Conservation (phyloP, 2,888 invertebrate species). For the Pollenia labialis region DNA sequence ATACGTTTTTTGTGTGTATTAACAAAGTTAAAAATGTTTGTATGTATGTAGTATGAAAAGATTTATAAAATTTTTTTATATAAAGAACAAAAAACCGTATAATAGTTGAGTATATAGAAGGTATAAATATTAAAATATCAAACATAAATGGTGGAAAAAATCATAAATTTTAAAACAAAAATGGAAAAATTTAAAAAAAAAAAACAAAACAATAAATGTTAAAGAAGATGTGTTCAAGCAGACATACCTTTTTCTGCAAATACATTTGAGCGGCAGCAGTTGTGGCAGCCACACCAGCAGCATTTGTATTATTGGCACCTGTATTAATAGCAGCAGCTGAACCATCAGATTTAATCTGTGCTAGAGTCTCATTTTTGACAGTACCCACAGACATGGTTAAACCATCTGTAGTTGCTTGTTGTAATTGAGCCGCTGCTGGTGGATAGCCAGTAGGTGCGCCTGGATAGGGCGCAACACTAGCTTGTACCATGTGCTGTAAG, state of each 20-base stretch:
- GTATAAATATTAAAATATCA: conserved; percentile 40
- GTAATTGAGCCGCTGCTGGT: conserved; percentile 81
- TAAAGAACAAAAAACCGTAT: conserved; percentile 41
- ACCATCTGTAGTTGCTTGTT: conserved; percentile 82
- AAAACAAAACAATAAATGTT: conserved; percentile 38
- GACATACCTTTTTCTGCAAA: conserved; percentile 82
- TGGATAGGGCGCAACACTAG: conserved; percentile 83
- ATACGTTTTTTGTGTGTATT: conserved; percentile 43
- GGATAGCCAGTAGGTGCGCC: conserved; percentile 84
- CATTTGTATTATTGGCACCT: conserved; percentile 71
- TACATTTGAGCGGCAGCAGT: conserved; percentile 80
- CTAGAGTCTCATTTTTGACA: conserved; percentile 81
- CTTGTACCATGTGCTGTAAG: conserved; percentile 84
- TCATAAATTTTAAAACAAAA: conserved; percentile 41
- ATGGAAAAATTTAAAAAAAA: not conserved
- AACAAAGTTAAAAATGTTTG: conserved; percentile 32
- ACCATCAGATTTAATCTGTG: conserved; percentile 81
- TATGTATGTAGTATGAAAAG: conserved; percentile 54
- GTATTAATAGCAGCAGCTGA: conserved; percentile 75
- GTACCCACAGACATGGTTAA: conserved; percentile 82
- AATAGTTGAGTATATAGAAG: conserved; percentile 16
- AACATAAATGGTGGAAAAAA: conserved; percentile 50
- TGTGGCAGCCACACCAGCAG: conserved; percentile 74
- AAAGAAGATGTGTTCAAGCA: conserved; percentile 42
- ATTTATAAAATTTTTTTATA: conserved; percentile 35